Base-by-base conservation (phyloP, 37 sponge, comb jelly and placozoan genomes). In the Aplysina aerophoba region DNA sequence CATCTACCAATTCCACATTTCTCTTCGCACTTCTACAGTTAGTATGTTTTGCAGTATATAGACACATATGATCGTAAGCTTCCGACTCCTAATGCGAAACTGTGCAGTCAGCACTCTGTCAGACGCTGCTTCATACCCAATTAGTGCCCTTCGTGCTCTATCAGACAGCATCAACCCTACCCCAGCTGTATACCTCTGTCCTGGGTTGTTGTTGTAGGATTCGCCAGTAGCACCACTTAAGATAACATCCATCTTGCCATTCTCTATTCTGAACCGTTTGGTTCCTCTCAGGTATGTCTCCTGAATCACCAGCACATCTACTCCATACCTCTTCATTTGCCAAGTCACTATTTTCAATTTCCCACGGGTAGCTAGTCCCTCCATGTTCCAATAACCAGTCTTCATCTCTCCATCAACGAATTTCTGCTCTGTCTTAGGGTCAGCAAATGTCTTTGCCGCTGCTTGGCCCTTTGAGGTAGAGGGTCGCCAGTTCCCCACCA, bases 331-430 rank as follows among this genome's bases (percentile, higher is more conserved):
- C 59, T 58, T 58, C 59, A 58, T 58, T 19, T 58, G 59, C 59
- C 59, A 58, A 58, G 59, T 58, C 59, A 58, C 59, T 19, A 58
- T 58, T 19, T 19, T 58, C 59, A 58, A 58, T 58, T 58, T 58
- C n/a, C n/a, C n/a, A n/a, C n/a, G n/a, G n/a, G n/a, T n/a, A 58
- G 59, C 59, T 58, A 58, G 59, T 58, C 59, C 59, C 59, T 58
- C 59, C 59, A 58, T 19, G 59, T 58, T 58, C 59, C 59, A 58
- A n/a, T n/a, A n/a, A n/a, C n/a, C n/a, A n/a, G n/a, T n/a, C n/a
- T n/a, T n/a, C n/a, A n/a, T n/a, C n/a, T 58, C 59, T 58, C 59
- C 59, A 58, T 58, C 59, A 58, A 58, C 59, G 59, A 15, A 58
- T 58, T 58, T 58, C 15, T 58, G 59, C 19, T 58, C 59, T 58